Evolutionary conservation across 2,113 vertebrate genomes (phyloP).

Genomic region (Rhea americana): DNA sequence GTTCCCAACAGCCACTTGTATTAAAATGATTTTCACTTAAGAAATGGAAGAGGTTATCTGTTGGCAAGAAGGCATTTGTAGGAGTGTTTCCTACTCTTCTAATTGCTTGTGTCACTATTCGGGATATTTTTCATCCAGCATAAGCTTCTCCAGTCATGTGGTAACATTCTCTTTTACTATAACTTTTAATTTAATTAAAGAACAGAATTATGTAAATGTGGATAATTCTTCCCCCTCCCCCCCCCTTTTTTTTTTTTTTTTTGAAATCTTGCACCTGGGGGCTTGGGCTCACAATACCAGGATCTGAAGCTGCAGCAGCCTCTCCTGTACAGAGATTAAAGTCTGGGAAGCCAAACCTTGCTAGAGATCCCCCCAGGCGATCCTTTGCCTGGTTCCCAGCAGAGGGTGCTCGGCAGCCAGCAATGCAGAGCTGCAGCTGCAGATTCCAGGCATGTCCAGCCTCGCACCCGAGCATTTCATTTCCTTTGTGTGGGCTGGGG

Average conservation of each 20-base stretch:
- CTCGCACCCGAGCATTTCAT: neutral
- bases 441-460: neutral
- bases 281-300: neutral
- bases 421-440: neutral
- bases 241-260: too few relatives aligned
- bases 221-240: too few relatives aligned
- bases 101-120: neutral
- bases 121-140: neutral
- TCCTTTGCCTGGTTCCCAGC: neutral
- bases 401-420: conserved; percentile 13
- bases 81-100: neutral
- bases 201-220: rapidly evolving
- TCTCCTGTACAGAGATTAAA: too few relatives aligned
- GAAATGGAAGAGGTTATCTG: neutral
- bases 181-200: too few relatives aligned
- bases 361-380: too few relatives aligned
- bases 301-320: too few relatives aligned
- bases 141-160: rapidly evolving
- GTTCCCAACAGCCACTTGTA: neutral
- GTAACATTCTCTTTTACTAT: neutral
- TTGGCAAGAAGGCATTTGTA: neutral
- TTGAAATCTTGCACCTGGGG: neutral
- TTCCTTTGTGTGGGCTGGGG: neutral
- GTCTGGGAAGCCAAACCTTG: too few relatives aligned
- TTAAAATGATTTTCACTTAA: neutral